A percentile compares a stretch with the other conserved stretches of the same genome.
phyloP scores from a whole-genome alignment of 92 coral and sea anemone species.

The Palythoa heliodiscus region DNA sequence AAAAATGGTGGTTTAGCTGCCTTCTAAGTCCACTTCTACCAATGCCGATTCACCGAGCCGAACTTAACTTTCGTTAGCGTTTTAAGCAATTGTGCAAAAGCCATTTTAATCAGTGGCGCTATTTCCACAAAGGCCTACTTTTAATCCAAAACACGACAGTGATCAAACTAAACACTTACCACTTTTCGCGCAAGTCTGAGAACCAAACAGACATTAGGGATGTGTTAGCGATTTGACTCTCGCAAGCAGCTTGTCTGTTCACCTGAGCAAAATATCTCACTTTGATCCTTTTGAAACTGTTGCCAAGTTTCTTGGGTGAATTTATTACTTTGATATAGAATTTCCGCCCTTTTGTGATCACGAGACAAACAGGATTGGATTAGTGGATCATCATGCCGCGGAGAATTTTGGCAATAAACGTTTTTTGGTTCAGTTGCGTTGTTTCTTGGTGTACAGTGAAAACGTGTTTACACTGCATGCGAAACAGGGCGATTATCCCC shows the following conservation, averaged over 20 bases:
- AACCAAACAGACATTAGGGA: slow-evolving; percentile 11
- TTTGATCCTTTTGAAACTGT: slow-evolving; percentile 21
- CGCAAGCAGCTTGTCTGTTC: background rate
- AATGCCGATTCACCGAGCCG: background rate
- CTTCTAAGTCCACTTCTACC: background rate
- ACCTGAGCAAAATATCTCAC: background rate
- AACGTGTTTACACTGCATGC: slow-evolving; percentile 29
- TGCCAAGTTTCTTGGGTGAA: slow-evolving; percentile 50
- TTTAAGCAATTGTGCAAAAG: slow-evolving; percentile 15
- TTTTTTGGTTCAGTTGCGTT: background rate
- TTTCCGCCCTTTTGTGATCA: slow-evolving; percentile 47
- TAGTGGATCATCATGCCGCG: slow-evolving; percentile 5
- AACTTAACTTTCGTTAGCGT: slow-evolving; percentile 18
- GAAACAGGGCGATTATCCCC: slow-evolving; percentile 35
- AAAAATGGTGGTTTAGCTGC: background rate
- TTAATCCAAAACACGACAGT: background rate
- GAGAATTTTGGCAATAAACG: slow-evolving; percentile 23
- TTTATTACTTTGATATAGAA: slow-evolving; percentile 26
- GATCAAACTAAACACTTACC: slow-evolving; percentile 2
- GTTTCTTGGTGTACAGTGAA: background rate
- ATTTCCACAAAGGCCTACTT: background rate
- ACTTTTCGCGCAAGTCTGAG: slow-evolving; percentile 23
- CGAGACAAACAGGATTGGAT: slow-evolving; percentile 20
- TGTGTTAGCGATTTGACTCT: too few species aligned
- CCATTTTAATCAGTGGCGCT: slow-evolving; percentile 26